phyloP scores from a whole-genome alignment of 2,113 vertebrate species.

The Lophura nycthemera region DNA sequence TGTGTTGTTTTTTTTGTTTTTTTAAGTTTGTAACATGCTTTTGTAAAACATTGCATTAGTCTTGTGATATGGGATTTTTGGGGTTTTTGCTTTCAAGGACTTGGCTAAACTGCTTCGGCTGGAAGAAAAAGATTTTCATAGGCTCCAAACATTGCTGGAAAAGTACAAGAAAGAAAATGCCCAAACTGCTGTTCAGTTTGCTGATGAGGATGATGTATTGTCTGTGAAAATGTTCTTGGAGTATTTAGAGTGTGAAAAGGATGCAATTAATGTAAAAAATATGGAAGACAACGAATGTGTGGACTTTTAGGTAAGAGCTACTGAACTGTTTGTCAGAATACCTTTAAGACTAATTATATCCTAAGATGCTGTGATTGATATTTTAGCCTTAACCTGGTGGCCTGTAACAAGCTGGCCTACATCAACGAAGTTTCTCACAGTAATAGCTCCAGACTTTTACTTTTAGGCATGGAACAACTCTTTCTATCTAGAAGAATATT shows the following conservation, averaged over 20 bases:
- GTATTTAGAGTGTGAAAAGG: slow-evolving; percentile 87
- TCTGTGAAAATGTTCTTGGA: slow-evolving; percentile 88
- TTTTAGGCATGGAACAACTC: neutral
- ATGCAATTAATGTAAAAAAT: slow-evolving; percentile 81
- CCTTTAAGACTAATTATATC: neutral
- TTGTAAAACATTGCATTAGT: neutral
- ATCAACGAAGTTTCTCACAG: neutral
- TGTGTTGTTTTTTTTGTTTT: neutral
- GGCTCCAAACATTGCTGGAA: slow-evolving; percentile 81
- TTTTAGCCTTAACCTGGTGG: neutral
- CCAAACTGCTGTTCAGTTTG: slow-evolving; percentile 80
- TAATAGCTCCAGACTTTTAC: neutral
- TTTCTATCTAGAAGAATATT: neutral
- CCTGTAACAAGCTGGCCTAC: neutral
- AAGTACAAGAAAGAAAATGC: slow-evolving; percentile 84
- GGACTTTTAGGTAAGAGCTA: slow-evolving; percentile 76
- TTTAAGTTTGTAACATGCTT: neutral
- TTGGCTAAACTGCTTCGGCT: slow-evolving; percentile 79
- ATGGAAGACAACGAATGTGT: slow-evolving; percentile 74
- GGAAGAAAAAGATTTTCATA: slow-evolving; percentile 83
- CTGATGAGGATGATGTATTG: slow-evolving; percentile 77
- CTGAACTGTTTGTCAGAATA: neutral
- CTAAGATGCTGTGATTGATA: neutral
- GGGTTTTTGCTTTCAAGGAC: slow-evolving; percentile 67
- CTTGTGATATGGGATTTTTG: neutral